Base-by-base conservation (phyloP, 2,797 vertebrate species). In the Poecilia velifera region DNA sequence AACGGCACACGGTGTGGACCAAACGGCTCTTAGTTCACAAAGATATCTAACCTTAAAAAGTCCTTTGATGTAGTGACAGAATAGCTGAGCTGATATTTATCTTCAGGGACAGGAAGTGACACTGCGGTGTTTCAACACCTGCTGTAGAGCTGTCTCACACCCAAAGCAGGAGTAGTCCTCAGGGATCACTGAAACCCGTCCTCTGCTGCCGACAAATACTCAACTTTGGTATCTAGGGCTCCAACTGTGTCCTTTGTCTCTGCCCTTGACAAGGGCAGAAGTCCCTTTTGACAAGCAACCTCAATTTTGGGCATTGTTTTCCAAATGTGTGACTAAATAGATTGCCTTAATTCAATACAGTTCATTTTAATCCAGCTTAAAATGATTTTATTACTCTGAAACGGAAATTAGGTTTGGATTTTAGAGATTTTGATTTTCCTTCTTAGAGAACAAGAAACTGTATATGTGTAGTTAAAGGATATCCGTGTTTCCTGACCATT, bases 121-220 rank as follows among this genome's bases (percentile, higher is more conserved):
- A 31, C 78, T n/a, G 43, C 77, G 57, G 28, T 70, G 77, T 88
- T 81, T 73, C 80, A 85, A 76, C 73, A 79, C 76, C 77, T 25
- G 39, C 59, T 77, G 70, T 5, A 72, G 31, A 71, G 34, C 75
- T 28, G 78, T 75, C 84, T 88, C 53, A 77, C 87, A 75, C 79
- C 84, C 74, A 79, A 80, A 70, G 76, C 74, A 14, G 0, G 59
- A 3, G 3, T 57, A n/a, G 72, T 90, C 90, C 76, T n/a, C 76
- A 22, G 86, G 83, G 84, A 88, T 72, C 68, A 14, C 75, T 68
- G 72, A 62, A 78, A 86, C 62, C 77, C 55, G 74, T 82, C 76
- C 34, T 84, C 84, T 76, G 73, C 77, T 79, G 76, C 70, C 4
- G 85, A 91, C 74, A 28, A 73, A 90, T 86, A 89, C 83, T 83